Base-by-base conservation (phyloP, 2,797 vertebrate species). In the Falco peregrinus region DNA sequence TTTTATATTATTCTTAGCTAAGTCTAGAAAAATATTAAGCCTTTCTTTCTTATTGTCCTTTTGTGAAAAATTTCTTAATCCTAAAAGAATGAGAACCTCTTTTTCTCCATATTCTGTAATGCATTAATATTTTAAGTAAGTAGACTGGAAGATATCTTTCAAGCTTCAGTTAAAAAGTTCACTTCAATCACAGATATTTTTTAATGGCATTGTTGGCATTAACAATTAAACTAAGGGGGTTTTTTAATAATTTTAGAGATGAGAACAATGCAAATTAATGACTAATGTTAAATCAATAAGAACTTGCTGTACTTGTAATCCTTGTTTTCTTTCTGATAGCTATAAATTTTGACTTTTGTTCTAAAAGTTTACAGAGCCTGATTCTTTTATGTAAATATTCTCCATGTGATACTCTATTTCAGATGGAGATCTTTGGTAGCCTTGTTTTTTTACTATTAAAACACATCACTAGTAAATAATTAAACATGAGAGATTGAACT, bases 51-150 rank as follows among this genome's bases (percentile, higher is more conserved):
- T 90, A 93, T 83, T 88, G 80, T 94, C 61, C 73, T 95, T 89
- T 96, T 90, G 65, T 96, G 28, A 95, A 93, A 93, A 92, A 81
- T n/a, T 61, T 93, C 47, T 93, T 96, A 88, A 96, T 95, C 84
- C 57, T 81, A 63, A 71, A 65, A 96, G 70, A 67, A 51, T 21
- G 48, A 74, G 65, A 76, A 79, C 17, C 16, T 93, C 70, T 93
- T 75, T 90, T 93, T 94, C 90, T 93, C 43, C 43, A 77, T 29
- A 54, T 41, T 87, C 53, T 86, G 41, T 79, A 82, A 91, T 79
- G 43, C n/a, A 98, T 97, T 86, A 97, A 97, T 98, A 96, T 97
- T 97, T 98, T 91, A 97, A 97, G 60, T 84, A 83, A 81, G 68
- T 53, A 94, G 69, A 91, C 41, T 83, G 88, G 43, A 95, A 95